Percentiles rank a stretch among this genome's conserved stretches.
Conservation (phyloP, 2,888 invertebrate species). For the Sicus ferrugineus region DNA sequence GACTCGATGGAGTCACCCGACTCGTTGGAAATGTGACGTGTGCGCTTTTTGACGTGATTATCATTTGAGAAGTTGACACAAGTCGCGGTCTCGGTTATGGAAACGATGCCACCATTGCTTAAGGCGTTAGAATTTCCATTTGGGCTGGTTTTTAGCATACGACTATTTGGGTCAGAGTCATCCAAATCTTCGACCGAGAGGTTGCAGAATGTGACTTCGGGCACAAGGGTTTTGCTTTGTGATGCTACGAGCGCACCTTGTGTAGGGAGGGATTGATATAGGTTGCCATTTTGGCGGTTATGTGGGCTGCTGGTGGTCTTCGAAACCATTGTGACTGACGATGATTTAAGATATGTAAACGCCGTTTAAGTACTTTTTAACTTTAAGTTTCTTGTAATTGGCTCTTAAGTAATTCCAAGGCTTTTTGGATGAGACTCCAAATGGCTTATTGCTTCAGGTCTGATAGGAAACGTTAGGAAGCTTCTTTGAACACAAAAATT, state of each 20-base stretch:
- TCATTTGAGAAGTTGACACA: conserved; percentile 37
- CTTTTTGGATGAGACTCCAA: neutral
- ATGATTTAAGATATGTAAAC: neutral
- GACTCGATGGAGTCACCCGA: conserved; percentile 63
- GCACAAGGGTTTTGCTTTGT: conserved; percentile 54
- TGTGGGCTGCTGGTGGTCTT: conserved; percentile 26
- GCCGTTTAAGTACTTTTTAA: conserved; percentile 20
- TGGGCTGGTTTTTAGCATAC: conserved; percentile 48
- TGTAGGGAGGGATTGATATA: conserved; percentile 44
- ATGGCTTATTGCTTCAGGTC: conserved; percentile 11
- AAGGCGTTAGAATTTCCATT: conserved; percentile 48
- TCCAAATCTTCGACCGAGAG: conserved; percentile 54
- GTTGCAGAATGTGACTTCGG: conserved; percentile 63
- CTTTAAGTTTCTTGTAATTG: conserved; percentile 12
- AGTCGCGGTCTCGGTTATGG: conserved; percentile 30
- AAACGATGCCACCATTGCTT: conserved; percentile 37
- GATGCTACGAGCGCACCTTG: conserved; percentile 9
- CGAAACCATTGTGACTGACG: conserved; percentile 34
- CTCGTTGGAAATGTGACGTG: conserved; percentile 60
- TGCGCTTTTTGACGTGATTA: conserved; percentile 52
- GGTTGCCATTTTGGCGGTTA: conserved; percentile 46
- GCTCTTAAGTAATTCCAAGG: neutral
- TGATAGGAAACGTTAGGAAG: neutral
- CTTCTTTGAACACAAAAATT: conserved; percentile 44
- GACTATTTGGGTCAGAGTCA: conserved; percentile 42